Evolutionary conservation across 53 echinoderm and acorn worm genomes (phyloP), one percentile per base, ranked within the genome.

Genomic region (Temnopleurus reevesii): DNA sequence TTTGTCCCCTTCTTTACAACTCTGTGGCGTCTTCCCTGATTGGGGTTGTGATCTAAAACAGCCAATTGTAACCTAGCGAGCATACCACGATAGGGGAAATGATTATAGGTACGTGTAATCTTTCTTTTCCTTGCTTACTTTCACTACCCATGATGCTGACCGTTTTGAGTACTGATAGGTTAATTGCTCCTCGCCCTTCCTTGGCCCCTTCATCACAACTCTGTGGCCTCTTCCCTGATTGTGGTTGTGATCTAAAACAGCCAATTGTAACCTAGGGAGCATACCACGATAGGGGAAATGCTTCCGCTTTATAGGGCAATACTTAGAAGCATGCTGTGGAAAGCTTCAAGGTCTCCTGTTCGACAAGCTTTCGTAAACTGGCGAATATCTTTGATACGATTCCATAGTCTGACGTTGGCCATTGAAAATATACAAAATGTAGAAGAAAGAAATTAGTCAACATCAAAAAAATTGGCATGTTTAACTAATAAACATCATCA

Each of bases 241-340:
- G 35, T 76, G 30, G 46, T 91, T 91, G 44, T 91, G 88, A 49
- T 91, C 91, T 18, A 91, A 34, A 17, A 79, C 88, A 19, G 91
- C 85, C 23, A 91, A 35, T 33, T 84, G 65, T 9, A 66, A 25
- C 38, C 91, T 84, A 23, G 55, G 59, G 19, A 77, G 56, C 91
- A 91, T 88, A 77, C 77, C 77, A 5, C 33, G 19, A 24, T 77
- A 77, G 18, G 13, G 77, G 77, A 25, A 77, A 77, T 77, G 77
- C 46, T 77, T 77, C 13, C 77, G 46, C 71, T 93, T 93, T 1
- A 91, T 91, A 59, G 49, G 45, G 34, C 91, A 93, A 18, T 93
- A n/a, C n/a, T 91, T 1, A 89, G 81, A 7, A 93, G 77, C 63
- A 92, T 47, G 43, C 58, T 45, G 47, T 94, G 91, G 29, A 89